These are phyloP conservation scores for Ectemnius lituratus DNA, from an alignment of 2,888 invertebrate genomes.

Conservation along the genomic window DNA sequence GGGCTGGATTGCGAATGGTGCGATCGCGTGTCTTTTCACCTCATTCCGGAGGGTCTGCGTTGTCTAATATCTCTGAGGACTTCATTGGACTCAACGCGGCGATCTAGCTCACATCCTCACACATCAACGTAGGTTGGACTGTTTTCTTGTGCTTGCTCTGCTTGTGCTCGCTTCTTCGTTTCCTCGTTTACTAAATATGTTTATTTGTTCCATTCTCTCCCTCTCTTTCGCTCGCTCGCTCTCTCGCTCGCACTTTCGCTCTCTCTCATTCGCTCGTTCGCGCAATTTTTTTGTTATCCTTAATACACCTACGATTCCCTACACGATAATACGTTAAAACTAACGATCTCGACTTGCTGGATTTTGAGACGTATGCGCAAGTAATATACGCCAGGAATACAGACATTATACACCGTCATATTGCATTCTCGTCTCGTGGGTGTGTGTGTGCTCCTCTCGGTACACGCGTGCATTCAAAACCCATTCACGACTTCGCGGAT, in stretches of 20 bases:
- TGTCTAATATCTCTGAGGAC: constrained; percentile 59
- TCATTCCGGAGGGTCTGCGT: constrained; percentile 69
- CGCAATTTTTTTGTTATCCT: constrained; percentile 51
- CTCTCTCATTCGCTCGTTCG: constrained; percentile 50
- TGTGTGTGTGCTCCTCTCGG: constrained; percentile 58
- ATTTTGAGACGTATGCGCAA: constrained; percentile 69
- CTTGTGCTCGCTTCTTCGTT: constrained; percentile 52
- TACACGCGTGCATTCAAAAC: constrained; percentile 60
- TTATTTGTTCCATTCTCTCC: constrained; percentile 19
- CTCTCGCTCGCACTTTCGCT: constrained; percentile 7
- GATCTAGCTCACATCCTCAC: constrained; percentile 74
- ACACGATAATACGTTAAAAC: constrained; percentile 70
- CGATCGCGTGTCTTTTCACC: constrained; percentile 60
- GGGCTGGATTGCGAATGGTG: constrained; percentile 46
- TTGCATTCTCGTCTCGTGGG: constrained; percentile 48
- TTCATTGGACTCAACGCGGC: constrained; percentile 70
- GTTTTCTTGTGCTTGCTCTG: constrained; percentile 54
- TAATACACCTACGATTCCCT: constrained; percentile 66
- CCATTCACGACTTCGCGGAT: constrained; percentile 32
- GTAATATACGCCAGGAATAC: constrained; percentile 59
- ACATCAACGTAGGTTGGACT: constrained; percentile 69
- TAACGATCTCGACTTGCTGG: constrained; percentile 68
- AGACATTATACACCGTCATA: constrained; percentile 48
- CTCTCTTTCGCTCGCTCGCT: constrained; percentile 29
- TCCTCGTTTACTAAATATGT: constrained; percentile 39